phyloP scores from a whole-genome alignment of 2,888 invertebrate genomes.

The Pseudanteris insignis region DNA sequence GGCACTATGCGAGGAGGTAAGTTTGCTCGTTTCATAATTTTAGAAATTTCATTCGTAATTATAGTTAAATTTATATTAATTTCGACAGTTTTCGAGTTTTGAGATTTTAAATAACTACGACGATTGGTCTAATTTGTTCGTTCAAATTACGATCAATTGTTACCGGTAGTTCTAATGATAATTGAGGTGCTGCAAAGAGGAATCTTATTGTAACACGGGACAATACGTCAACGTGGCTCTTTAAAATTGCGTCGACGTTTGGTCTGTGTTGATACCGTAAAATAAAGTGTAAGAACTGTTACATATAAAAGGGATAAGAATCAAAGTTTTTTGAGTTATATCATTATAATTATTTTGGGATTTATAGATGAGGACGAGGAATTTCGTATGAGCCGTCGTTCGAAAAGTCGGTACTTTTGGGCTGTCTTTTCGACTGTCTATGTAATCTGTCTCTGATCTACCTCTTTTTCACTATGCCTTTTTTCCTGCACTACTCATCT shows the following conservation, averaged over 20 bases:
- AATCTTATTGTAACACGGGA: conserved; percentile 36
- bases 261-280: conserved; percentile 20
- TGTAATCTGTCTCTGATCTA: conserved; percentile 28
- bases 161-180: conserved; percentile 12
- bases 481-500: too few species aligned
- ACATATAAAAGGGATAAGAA: too few species aligned
- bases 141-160: conserved; percentile 14
- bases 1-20: conserved; percentile 92
- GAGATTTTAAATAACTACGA: conserved; percentile 3
- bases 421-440: conserved; percentile 34
- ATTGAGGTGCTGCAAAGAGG: conserved; percentile 44
- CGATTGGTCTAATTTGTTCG: conserved; percentile 21
- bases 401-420: conserved; percentile 32
- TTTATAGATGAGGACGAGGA: conserved; percentile 30
- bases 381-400: conserved; percentile 27
- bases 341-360: too few species aligned
- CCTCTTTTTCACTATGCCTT: conserved; percentile 21
- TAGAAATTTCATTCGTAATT: conserved; percentile 15
- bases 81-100: conserved; percentile 21
- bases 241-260: conserved; percentile 19
- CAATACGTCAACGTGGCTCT: conserved; percentile 20
- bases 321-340: too few species aligned
- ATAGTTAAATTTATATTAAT: conserved; percentile 21
- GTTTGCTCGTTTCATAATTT: conserved; percentile 56
- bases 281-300: too few species aligned